Conservation (phyloP, 2,888 invertebrate species). For the Agrypnus murinus region DNA sequence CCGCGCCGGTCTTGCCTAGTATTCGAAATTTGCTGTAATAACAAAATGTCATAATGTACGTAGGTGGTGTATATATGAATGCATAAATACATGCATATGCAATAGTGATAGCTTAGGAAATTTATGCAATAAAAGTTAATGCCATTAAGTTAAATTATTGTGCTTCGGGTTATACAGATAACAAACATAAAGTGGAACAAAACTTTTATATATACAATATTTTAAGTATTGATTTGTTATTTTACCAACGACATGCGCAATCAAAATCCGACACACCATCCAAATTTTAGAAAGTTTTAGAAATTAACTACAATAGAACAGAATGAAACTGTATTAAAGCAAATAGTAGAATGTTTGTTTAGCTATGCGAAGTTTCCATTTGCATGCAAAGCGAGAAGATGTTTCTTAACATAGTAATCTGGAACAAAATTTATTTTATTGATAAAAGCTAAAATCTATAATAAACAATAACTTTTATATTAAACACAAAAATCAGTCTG, state of each 20-base stretch:
- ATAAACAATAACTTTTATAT: too few species aligned
- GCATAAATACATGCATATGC: too few species aligned
- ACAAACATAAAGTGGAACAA: slow-evolving; percentile 20
- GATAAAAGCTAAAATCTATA: too few species aligned
- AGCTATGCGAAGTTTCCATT: slow-evolving; percentile 17
- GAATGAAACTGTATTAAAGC: slow-evolving; percentile 13
- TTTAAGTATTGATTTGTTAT: slow-evolving; percentile 24
- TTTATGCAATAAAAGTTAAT: slow-evolving; percentile 17
- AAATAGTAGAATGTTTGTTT: slow-evolving; percentile 13
- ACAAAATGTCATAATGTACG: too few species aligned
- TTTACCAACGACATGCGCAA: slow-evolving; percentile 16
- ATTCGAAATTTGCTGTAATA: neutral
- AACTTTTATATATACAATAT: slow-evolving; percentile 24
- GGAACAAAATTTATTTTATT: too few species aligned
- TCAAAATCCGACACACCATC: neutral
- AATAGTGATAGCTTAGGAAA: neutral
- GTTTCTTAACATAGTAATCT: neutral
- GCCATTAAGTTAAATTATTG: slow-evolving; percentile 24
- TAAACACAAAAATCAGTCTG: too few species aligned
- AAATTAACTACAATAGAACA: slow-evolving; percentile 17
- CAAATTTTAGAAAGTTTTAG: slow-evolving; percentile 6
- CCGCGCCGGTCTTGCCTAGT: too few species aligned
- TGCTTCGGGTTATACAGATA: slow-evolving; percentile 20
- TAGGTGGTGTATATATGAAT: too few species aligned
- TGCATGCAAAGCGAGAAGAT: neutral